Evolutionary conservation across 2,888 invertebrate genomes (phyloP), one percentile per base, ranked within the genome.

Genomic region (Pteria penguin): DNA sequence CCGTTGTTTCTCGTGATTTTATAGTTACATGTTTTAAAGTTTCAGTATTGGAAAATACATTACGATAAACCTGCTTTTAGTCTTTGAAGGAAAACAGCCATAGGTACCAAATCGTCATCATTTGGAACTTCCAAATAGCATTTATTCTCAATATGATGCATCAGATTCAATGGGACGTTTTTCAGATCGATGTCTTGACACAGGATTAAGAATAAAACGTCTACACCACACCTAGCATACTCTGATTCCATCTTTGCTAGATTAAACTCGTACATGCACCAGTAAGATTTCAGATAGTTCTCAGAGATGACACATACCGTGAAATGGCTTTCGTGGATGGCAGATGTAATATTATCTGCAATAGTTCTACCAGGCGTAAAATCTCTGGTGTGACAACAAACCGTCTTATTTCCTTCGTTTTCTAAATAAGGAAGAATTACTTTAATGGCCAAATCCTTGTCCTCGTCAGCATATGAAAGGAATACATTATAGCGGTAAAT

Each of bases 191-290:
- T 18, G 18, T 18, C 18, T 45, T 18, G 11, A 45, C 8, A 45
- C 1, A 45, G 8, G 11, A 45, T 14, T 14, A 45, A 8, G 45
- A 45, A 18, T 14, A 45, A 18, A 18, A 8, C 8, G 18, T 45
- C 18, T 45, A 14, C 11, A 45, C 52, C 26, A n/a, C 65, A 22
- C 4, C 27, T 22, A 2, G 24, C 14, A 4, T 27, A 45, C n/a
- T 45, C 22, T 5, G 36, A 29, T 36, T 65, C 36, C 65, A 65
- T 45, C 14, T 32, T n/a, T 1, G 65, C 32, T 52, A 65, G 22
- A 27, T 65, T 45, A 8, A 52, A 22, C 24, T 65, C 65, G 45
- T 65, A 65, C 4, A 26, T 26, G n/a, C 65, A 33, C 65, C 65
- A 65, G 8, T 4, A 4, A 8, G 36, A 36, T 26, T 36, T 27